Percentiles rank a stretch among this genome's conserved stretches.
Conservation (phyloP, 1,140 invertebrate genomes). For the Achatina immaculata region DNA sequence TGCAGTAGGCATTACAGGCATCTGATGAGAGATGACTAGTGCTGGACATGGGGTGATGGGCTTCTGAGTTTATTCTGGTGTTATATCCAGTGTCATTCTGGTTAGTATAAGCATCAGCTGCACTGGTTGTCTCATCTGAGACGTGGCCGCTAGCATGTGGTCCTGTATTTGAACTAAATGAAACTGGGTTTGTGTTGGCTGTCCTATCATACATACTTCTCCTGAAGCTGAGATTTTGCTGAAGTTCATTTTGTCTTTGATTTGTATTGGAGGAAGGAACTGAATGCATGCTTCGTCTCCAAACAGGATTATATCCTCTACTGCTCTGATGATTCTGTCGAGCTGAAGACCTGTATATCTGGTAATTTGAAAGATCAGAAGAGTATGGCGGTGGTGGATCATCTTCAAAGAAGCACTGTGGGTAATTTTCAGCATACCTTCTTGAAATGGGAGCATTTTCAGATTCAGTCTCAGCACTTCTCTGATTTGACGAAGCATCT, state of each 20-base stretch:
- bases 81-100: not conserved
- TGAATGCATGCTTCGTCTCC: not conserved
- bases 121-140: not conserved
- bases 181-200: not conserved
- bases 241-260: not conserved
- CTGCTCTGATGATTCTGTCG: not conserved
- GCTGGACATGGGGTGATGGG: not conserved
- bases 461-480: not conserved
- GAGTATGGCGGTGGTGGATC: constrained; percentile 33
- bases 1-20: not conserved
- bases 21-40: not conserved
- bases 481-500: not conserved
- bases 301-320: not conserved
- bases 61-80: not conserved
- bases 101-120: not conserved
- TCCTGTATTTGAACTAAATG: not conserved
- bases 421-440: constrained; percentile 31
- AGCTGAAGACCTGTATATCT: not conserved
- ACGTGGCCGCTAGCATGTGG: not conserved
- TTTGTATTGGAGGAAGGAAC: not conserved
- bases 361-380: not conserved
- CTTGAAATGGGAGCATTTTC: not conserved
- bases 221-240: not conserved
- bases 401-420: constrained; percentile 25
- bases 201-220: not conserved